Base-by-base conservation (phyloP, 2,888 invertebrate species). In the Polydrusus tereticollis region DNA sequence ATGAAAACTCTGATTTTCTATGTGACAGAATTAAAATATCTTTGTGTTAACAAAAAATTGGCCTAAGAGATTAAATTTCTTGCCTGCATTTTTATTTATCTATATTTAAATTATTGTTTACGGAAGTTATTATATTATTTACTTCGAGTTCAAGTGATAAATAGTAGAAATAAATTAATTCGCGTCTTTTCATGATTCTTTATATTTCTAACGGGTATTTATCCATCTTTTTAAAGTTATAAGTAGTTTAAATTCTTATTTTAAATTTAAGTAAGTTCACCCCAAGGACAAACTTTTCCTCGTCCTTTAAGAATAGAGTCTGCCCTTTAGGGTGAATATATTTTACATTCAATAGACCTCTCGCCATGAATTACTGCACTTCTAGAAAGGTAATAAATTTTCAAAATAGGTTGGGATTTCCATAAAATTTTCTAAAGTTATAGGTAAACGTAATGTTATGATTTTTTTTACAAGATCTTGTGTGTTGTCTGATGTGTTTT, bases 181-280 rank as follows among this genome's bases (percentile, higher is more conserved):
- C n/a, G 1, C 16, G 14, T 1, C 16, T 41, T 41, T 16, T 14
- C 16, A 41, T 16, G 41, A 4, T 7, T 1, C 16, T 16, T 41
- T 38, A 14, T 38, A n/a, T 18, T 14, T 23, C 23, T 47, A 47
- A 47, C 20, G 1, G 10, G 21, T 47, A 47, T 47, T 47, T 47
- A 47, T 23, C 12, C 21, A 2, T 23, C 23, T 47, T 47, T 47
- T 23, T 23, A 16, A 23, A 47, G n/a, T 47, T 20, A 47, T 55
- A 55, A 55, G 52, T 29, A 33, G 29, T 55, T 55, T 29, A 55
- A 29, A 55, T 55, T 29, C 16, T 2, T 16, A 55, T 16, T 55
- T 29, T 55, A 55, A 55, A 55, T 55, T 55, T 29, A 29, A 55
- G 52, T 29, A 55, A 55, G 29, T 29, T 29, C 16, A 29, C 52